These are phyloP conservation scores for Anagyrus pseudococci DNA, from an alignment of 2,888 invertebrate species.

Conservation along the genomic window DNA sequence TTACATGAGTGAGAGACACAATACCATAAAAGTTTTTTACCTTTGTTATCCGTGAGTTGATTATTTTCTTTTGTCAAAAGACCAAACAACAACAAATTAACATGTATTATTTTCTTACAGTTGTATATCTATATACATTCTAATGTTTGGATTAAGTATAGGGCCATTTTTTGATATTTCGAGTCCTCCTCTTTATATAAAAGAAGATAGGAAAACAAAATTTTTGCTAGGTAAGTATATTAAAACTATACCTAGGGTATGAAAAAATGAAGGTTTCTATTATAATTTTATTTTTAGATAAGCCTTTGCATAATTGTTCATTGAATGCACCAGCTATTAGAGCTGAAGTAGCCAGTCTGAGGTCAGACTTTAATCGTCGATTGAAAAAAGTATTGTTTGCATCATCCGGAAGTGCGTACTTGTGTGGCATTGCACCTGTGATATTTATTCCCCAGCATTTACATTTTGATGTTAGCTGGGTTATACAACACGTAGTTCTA, in stretches of 20 bases:
- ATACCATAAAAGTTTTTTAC: slow-evolving; percentile 80
- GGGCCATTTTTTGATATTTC: slow-evolving; percentile 77
- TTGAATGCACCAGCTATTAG: slow-evolving; percentile 75
- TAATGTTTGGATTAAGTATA: slow-evolving; percentile 81
- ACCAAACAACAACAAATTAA: background rate
- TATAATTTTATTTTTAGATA: slow-evolving; percentile 55
- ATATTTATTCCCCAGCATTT: slow-evolving; percentile 62
- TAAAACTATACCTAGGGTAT: no score
- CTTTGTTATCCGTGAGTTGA: slow-evolving; percentile 89
- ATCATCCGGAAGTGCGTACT: slow-evolving; percentile 56
- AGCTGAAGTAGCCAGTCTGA: slow-evolving; percentile 83
- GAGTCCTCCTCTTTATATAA: slow-evolving; percentile 55
- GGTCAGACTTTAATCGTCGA: slow-evolving; percentile 87
- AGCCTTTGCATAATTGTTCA: slow-evolving; percentile 80
- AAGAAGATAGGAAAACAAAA: slow-evolving; percentile 59
- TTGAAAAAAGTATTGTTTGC: slow-evolving; percentile 81
- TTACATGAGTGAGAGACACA: slow-evolving; percentile 77
- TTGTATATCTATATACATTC: slow-evolving; percentile 73
- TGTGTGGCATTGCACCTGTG: slow-evolving; percentile 57
- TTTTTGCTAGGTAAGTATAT: slow-evolving; percentile 51
- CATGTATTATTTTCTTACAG: slow-evolving; percentile 9
- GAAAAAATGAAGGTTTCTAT: background rate
- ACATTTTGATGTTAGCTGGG: slow-evolving; percentile 84
- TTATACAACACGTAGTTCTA: slow-evolving; percentile 82
- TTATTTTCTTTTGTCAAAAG: background rate